Evolutionary conservation across 2,888 invertebrate species (phyloP), one percentile per base, ranked within the genome.

Genomic region (Yponomeuta malinellus): DNA sequence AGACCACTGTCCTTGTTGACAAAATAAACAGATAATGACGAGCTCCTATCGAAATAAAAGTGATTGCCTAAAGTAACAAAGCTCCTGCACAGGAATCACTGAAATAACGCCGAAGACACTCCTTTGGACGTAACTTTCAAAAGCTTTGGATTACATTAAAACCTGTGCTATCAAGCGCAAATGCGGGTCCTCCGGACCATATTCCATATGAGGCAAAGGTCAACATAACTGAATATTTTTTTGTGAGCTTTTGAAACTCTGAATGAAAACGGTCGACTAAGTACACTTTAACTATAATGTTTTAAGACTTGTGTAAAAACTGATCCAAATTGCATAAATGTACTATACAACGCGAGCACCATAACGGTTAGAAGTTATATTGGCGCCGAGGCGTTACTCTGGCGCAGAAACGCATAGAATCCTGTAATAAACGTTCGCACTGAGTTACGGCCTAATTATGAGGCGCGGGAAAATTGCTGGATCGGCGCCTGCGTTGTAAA

Each of bases 401-500:
- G 52, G 71, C 37, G 67, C 63, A 71, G 48, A 65, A 64, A 63
- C 71, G 67, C 48, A 48, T 68, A 69, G 48, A 67, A 79, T 79
- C 78, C 78, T 76, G 79, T 83, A 84, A 83, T 76, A 76, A 76
- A 74, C 80, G 78, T 80, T 77, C 77, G 77, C 83, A 84, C 80
- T 83, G 83, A 86, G 81, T 84, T 86, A 87, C 86, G 86, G 84
- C 83, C 86, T 88, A 89, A 89, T 89, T 89, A 88, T 83, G 23
- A 68, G 48, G 68, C 68, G 68, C 68, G 68, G 68, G 68, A 68
- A 48, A 67, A 68, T 68, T 43, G 68, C 68, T 68, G 68, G 43
- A 68, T 68, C 68, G 37, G 48, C 68, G 68, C 68, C 68, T 37
- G n/a, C 67, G 68, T 68, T 43, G 68, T 68, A 68, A 68, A 68